A percentile compares a stretch with the other conserved stretches of the same genome.
These are phyloP conservation scores for Chloroceryle inda DNA, from an alignment of 2,797 vertebrate genomes.

Conservation along the genomic window DNA sequence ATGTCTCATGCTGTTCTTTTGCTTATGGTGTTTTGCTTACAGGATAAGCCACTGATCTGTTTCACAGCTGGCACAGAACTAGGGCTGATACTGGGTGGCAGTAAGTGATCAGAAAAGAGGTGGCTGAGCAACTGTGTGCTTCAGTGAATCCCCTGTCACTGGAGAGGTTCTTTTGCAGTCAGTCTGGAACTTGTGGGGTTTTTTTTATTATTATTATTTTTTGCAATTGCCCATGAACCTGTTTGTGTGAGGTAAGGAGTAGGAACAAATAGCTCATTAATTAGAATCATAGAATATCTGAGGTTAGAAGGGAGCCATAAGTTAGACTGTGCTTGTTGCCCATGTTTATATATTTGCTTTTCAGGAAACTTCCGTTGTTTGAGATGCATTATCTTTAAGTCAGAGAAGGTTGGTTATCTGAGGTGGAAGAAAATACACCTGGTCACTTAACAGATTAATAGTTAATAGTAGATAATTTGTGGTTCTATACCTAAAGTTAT, in stretches of 20 bases:
- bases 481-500: background rate
- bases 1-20: background rate
- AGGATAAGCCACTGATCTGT: background rate
- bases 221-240: background rate
- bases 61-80: background rate
- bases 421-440: background rate
- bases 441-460: background rate
- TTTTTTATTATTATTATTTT: background rate
- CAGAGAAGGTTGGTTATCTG: background rate
- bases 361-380: background rate
- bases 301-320: background rate
- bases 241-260: background rate
- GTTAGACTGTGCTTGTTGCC: background rate
- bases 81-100: background rate
- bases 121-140: background rate
- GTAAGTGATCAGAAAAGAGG: background rate
- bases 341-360: rapidly evolving
- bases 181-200: background rate
- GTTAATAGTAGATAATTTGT: background rate
- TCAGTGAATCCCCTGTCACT: background rate
- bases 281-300: background rate
- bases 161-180: background rate
- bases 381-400: background rate
- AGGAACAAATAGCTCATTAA: background rate
- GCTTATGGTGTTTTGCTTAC: background rate